Evolutionary conservation across 1,140 invertebrate genomes (phyloP), one percentile per base, ranked within the genome.

Genomic region (Orchestia grillus): DNA sequence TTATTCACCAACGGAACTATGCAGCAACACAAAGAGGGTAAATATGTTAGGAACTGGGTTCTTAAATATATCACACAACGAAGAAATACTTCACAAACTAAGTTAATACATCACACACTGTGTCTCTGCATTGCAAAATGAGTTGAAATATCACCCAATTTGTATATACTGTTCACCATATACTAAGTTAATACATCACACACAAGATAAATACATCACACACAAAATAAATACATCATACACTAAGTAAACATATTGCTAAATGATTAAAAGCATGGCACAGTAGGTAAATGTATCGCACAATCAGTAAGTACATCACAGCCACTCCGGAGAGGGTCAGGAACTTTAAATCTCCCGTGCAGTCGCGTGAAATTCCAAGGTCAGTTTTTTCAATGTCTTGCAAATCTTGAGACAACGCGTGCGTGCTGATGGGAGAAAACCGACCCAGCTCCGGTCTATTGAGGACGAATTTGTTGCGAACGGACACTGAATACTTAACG

Each of bases 401-500:
- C 11, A 41, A 90, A 41, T 90, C 88, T 42, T 0, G 88, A 36
- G 88, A 90, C 88, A 42, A 19, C 43, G 88, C 43, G 41, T 1
- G 88, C 43, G 88, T 90, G 88, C 42, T 90, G 88, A 90, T 44
- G 43, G 88, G 36, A 28, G 43, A 44, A 90, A 90, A 41, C 43
- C n/a, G 42, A 41, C 88, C 88, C 43, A 42, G n/a, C 88, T 90
- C 41, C 36, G 43, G 88, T 42, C 88, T 41, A 90, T 90, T 90
- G 88, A 90, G 16, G n/a, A 44, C 88, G 43, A 90, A 90, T 90
- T 90, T 90, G 28, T 42, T 15, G 16, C n/a, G 28, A 90, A 90
- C 88, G 88, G 4, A 42, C 36, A 90, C 43, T 90, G 88, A 90
- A 90, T 90, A 90, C 43, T 90, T 42, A 90, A 90, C 88, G 88